These are phyloP conservation scores for Vireo griseus DNA, from an alignment of 2,797 vertebrate genomes.

Conservation along the genomic window DNA sequence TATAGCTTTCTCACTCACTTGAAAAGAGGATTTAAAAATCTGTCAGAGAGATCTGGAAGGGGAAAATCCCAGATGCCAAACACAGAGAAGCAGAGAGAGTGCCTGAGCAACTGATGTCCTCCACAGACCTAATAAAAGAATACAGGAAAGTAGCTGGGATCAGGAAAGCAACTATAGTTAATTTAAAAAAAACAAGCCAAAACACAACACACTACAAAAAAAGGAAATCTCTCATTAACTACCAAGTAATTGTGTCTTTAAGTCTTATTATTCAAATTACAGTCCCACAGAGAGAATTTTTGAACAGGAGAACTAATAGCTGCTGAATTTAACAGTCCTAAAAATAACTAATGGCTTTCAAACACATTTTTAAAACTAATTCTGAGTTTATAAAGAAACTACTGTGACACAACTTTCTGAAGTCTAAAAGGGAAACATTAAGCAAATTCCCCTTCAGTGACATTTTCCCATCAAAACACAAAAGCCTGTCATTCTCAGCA, in stretches of 20 bases:
- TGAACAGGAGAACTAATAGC: not conserved
- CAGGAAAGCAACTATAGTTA: not conserved
- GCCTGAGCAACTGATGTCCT: not conserved
- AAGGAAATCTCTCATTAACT: not conserved
- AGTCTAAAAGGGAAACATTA: not conserved
- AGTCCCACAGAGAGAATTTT: not conserved
- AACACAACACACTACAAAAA: not conserved
- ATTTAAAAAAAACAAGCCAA: not conserved
- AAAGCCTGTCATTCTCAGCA: not conserved
- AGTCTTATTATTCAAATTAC: not conserved
- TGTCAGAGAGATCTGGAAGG: slow-evolving; percentile 13
- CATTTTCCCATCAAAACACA: not conserved
- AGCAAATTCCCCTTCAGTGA: not conserved
- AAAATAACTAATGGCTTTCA: not conserved
- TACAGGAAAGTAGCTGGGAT: not conserved
- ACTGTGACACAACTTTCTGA: not conserved
- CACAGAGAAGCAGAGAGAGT: not conserved
- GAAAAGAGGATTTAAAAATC: slow-evolving; percentile 30
- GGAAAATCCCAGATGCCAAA: not conserved
- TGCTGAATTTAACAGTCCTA: not conserved
- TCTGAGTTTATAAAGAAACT: not conserved
- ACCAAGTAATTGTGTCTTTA: not conserved
- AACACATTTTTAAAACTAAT: not conserved
- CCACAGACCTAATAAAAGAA: slow-evolving; percentile 33
- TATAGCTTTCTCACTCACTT: slow-evolving; percentile 48